phyloP scores from a whole-genome alignment of 2,888 invertebrate genomes.

The Thymelicus acteon region DNA sequence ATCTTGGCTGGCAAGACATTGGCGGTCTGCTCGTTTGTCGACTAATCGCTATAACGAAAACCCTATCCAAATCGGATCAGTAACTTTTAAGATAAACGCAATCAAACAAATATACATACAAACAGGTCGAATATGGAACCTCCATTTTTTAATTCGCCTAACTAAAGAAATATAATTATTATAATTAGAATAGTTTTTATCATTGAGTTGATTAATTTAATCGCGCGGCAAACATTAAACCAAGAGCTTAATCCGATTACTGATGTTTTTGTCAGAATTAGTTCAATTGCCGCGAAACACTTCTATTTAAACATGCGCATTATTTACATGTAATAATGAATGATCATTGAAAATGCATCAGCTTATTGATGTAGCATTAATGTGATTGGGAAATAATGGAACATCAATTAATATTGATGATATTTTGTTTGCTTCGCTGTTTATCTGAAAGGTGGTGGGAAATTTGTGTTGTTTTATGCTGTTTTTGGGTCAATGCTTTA shows the following conservation, averaged over 20 bases:
- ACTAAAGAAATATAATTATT: too few relatives aligned
- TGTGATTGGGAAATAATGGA: slow-evolving; percentile 9
- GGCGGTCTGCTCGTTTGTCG: too few relatives aligned
- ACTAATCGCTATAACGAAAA: too few relatives aligned
- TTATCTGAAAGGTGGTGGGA: neutral
- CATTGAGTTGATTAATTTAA: neutral
- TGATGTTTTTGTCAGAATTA: slow-evolving; percentile 5
- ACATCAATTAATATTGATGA: slow-evolving; percentile 12
- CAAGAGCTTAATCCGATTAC: neutral
- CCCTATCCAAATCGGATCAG: too few relatives aligned
- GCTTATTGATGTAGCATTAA: slow-evolving; percentile 8
- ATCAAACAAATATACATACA: too few relatives aligned
- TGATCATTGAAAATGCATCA: slow-evolving; percentile 7
- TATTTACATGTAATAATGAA: slow-evolving; percentile 1
- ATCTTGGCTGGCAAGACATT: too few relatives aligned
- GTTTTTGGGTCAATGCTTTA: too few relatives aligned
- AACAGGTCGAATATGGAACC: too few relatives aligned
- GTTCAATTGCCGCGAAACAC: neutral
- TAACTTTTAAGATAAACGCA: too few relatives aligned
- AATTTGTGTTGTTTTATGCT: neutral
- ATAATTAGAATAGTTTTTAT: neutral
- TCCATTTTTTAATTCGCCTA: too few relatives aligned
- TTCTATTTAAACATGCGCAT: neutral
- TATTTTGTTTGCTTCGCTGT: slow-evolving; percentile 1
- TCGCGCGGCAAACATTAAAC: neutral